Conservation (phyloP, 2,113 vertebrate genomes). For the Jacana jacana region DNA sequence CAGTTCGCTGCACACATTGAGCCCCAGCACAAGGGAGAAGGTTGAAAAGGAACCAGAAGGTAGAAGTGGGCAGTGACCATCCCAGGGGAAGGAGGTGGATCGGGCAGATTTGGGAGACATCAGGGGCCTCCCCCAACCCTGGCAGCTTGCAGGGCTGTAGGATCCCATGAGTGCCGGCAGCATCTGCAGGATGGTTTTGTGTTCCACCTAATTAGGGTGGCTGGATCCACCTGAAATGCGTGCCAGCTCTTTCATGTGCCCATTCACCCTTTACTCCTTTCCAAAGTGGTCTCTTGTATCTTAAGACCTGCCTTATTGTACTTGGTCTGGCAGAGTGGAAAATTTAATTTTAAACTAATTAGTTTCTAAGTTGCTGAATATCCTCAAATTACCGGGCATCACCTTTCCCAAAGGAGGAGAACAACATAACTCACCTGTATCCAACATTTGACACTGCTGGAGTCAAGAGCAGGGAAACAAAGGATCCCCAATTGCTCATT, state of each 20-base stretch:
- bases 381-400: conserved; percentile 85
- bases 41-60: not conserved
- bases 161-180: not conserved
- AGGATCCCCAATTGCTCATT: conserved; percentile 76
- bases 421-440: conserved; percentile 70
- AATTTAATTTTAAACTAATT: conserved; percentile 91
- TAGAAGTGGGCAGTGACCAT: not conserved
- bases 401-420: conserved; percentile 68
- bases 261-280: not conserved
- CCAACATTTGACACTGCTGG: conserved; percentile 85
- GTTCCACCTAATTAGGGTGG: conserved; percentile 50
- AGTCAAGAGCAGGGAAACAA: conserved; percentile 77
- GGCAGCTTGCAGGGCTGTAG: not conserved
- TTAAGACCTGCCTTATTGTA: conserved; percentile 70
- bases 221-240: not conserved
- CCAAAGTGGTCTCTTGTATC: conserved; percentile 21
- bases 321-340: conserved; percentile 81
- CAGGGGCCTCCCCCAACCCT: not conserved
- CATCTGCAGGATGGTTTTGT: not conserved
- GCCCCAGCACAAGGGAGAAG: not conserved
- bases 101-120: not conserved
- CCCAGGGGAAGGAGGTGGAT: not conserved
- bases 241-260: not conserved
- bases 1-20: rapidly evolving
- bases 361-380: conserved; percentile 74